phyloP scores from a whole-genome alignment of 64 coral and sea anemone species.

The Pocillopora damicornis region DNA sequence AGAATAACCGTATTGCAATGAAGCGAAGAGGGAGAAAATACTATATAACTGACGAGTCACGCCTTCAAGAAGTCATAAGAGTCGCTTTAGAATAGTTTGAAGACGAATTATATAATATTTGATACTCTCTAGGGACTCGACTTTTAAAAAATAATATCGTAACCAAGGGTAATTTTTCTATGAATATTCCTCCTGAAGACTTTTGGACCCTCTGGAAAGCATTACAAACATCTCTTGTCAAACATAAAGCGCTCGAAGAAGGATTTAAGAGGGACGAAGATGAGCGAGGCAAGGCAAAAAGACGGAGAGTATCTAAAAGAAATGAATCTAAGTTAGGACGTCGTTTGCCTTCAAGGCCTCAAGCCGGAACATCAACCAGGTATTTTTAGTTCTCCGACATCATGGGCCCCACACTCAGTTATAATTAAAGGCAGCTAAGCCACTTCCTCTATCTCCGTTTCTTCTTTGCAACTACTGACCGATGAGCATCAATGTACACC shows the following conservation, averaged over 20 bases:
- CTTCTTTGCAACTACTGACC: too few relatives aligned
- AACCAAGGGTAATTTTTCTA: neutral
- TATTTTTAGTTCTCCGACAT: neutral
- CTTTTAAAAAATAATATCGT: too few relatives aligned
- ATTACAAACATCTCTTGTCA: neutral
- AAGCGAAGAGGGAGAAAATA: too few relatives aligned
- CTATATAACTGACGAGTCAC: too few relatives aligned
- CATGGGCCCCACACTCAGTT: too few relatives aligned
- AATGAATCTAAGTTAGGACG: neutral
- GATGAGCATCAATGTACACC: too few relatives aligned
- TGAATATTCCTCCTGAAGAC: neutral
- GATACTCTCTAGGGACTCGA: too few relatives aligned
- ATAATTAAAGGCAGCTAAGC: neutral
- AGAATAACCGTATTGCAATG: too few relatives aligned
- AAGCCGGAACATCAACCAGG: too few relatives aligned
- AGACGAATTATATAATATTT: too few relatives aligned
- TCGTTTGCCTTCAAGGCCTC: neutral
- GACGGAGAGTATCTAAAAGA: neutral
- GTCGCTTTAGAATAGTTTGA: too few relatives aligned
- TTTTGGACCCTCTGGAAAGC: conserved; percentile 26
- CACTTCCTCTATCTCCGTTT: neutral
- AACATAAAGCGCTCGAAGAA: neutral
- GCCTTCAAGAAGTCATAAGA: too few relatives aligned
- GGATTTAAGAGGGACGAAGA: neutral
- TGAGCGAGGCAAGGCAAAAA: neutral